A percentile compares a stretch with the other conserved stretches of the same genome.
Evolutionary conservation across 2,113 vertebrate species (phyloP).

Genomic region (Gavia stellata): DNA sequence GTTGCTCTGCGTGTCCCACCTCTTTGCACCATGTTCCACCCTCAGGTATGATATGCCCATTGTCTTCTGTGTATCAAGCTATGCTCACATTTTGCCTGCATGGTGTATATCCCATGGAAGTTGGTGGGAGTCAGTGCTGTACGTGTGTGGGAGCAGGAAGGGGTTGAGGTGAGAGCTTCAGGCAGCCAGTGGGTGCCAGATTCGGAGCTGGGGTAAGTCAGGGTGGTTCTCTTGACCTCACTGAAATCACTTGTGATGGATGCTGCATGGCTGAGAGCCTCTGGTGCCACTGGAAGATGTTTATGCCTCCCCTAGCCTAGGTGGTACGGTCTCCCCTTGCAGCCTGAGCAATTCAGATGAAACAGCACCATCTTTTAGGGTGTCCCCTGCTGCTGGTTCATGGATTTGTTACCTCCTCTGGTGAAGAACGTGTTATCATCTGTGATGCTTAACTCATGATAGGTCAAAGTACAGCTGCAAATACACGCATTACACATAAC

Average conservation of each 20-base stretch:
- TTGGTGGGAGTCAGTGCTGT: neutral
- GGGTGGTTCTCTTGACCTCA: neutral
- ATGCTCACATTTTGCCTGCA: neutral
- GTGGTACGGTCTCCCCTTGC: fast-evolving
- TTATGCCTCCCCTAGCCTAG: neutral
- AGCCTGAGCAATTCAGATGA: neutral
- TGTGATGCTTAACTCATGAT: fast-evolving
- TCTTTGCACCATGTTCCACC: neutral
- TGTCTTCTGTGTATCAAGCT: neutral
- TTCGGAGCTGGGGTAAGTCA: neutral
- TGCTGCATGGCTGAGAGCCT: neutral
- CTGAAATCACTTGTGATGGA: fast-evolving
- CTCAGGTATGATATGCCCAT: neutral
- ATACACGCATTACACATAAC: fast-evolving
- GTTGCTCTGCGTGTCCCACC: neutral
- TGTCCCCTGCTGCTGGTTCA: neutral
- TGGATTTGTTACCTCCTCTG: neutral
- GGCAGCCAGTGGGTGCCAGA: neutral
- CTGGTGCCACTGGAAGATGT: neutral
- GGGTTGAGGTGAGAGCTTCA: neutral
- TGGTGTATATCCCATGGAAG: neutral
- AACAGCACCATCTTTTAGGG: neutral
- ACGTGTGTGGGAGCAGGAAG: fast-evolving
- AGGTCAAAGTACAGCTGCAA: neutral
- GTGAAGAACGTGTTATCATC: neutral